phyloP scores from a whole-genome alignment of 2,113 vertebrate species.

The Alaudala cheleensis region DNA sequence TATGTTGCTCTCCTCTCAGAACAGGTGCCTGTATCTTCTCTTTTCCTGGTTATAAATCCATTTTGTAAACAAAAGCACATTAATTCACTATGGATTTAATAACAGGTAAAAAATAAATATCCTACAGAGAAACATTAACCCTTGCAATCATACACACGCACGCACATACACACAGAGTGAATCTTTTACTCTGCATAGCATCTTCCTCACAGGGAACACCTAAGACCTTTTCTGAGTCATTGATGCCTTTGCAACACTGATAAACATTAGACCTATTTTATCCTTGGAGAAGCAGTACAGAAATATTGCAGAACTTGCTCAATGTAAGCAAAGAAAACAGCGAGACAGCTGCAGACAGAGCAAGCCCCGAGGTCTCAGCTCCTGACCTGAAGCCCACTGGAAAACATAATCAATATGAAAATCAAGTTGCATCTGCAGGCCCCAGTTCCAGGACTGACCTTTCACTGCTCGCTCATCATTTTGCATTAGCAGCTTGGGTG shows the following conservation, averaged over 20 bases:
- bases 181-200: not conserved
- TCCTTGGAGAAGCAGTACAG: not conserved
- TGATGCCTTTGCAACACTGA: not conserved
- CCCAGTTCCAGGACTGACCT: not conserved
- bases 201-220: not conserved
- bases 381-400: not conserved
- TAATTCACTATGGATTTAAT: conserved; percentile 14
- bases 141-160: not conserved
- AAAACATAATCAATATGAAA: conserved; percentile 1
- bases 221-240: not conserved
- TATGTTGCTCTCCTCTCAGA: not conserved
- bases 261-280: not conserved
- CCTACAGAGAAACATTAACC: not conserved
- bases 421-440: not conserved
- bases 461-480: not conserved
- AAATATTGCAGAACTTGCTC: not conserved
- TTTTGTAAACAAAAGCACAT: not conserved
- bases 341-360: not conserved
- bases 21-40: not conserved
- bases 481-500: conserved; percentile 23
- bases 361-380: not conserved
- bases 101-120: not conserved
- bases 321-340: not conserved
- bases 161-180: not conserved
- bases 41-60: not conserved